A percentile compares a stretch with the other conserved stretches of the same genome.
Evolutionary conservation across 1,140 invertebrate species (phyloP).

Genomic region (Solenopsis fugax): DNA sequence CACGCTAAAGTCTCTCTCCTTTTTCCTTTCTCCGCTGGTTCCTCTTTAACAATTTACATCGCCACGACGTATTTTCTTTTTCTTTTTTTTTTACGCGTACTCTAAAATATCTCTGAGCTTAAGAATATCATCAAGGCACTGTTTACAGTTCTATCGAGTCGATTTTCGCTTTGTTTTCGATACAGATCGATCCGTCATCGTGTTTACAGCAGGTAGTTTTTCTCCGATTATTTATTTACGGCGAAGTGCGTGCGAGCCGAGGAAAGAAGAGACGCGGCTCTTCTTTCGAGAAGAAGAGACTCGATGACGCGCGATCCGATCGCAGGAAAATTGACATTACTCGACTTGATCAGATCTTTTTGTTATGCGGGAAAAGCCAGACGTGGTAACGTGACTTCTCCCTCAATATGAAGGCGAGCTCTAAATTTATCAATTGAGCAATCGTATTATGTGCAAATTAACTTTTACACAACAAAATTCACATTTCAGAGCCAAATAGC

Average conservation of each 20-base stretch:
- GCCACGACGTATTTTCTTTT: neutral
- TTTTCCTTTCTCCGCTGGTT: slow-evolving; percentile 11
- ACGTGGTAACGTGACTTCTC: slow-evolving; percentile 4
- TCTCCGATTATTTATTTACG: slow-evolving; percentile 1
- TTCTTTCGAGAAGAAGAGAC: neutral
- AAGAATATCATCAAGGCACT: slow-evolving; percentile 74
- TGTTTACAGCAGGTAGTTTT: neutral
- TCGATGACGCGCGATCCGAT: slow-evolving; percentile 25
- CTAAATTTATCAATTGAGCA: too few relatives aligned
- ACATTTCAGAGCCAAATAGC: too few relatives aligned
- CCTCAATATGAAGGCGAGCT: neutral
- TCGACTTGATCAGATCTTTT: slow-evolving; percentile 61
- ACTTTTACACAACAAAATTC: too few relatives aligned
- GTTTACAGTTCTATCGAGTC: slow-evolving; percentile 70
- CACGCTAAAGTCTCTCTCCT: slow-evolving; percentile 19
- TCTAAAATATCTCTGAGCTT: slow-evolving; percentile 74
- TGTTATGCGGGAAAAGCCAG: slow-evolving; percentile 29
- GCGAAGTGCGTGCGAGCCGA: neutral
- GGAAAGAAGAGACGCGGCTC: neutral
- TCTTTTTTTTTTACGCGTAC: slow-evolving; percentile 5
- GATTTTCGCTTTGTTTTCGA: neutral
- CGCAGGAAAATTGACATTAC: slow-evolving; percentile 41
- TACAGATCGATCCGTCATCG: slow-evolving; percentile 16
- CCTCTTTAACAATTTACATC: slow-evolving; percentile 43
- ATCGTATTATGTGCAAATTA: too few relatives aligned